Percentiles rank a stretch among this genome's conserved stretches.
Evolutionary conservation across 2,888 invertebrate genomes (phyloP).

Genomic region (Agrochola lychnidis): DNA sequence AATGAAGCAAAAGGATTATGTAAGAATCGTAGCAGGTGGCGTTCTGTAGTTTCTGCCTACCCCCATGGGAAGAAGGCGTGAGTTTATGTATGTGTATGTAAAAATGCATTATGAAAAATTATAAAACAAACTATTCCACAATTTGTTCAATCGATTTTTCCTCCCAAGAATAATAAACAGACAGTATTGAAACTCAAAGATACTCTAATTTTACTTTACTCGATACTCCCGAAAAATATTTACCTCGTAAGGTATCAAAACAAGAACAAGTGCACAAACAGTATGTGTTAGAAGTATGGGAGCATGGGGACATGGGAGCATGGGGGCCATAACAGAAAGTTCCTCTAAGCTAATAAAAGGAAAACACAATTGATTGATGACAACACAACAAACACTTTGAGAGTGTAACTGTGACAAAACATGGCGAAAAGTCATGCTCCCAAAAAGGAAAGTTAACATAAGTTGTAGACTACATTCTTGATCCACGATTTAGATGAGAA

Average conservation of each 20-base stretch:
- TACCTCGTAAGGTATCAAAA: constrained; percentile 52
- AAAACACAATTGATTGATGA: constrained; percentile 62
- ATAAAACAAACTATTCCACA: not conserved
- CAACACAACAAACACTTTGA: constrained; percentile 43
- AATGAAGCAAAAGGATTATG: no score
- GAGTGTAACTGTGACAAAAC: constrained; percentile 24
- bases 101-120: not conserved
- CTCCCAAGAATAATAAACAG: not conserved
- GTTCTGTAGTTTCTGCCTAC: no score
- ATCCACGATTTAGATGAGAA: not conserved
- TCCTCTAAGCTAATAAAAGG: constrained; percentile 54
- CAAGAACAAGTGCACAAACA: constrained; percentile 29
- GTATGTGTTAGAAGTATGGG: constrained; percentile 10
- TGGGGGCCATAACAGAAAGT: constrained; percentile 40
- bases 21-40: no score
- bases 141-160: not conserved
- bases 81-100: no score
- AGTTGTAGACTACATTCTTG: constrained; percentile 1
- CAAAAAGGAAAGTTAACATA: not conserved
- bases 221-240: constrained; percentile 45
- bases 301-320: not conserved
- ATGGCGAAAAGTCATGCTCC: constrained; percentile 1
- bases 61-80: no score
- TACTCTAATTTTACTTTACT: not conserved
- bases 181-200: not conserved